Evolutionary conservation across 2,113 vertebrate species (phyloP), one percentile per base, ranked within the genome.

Genomic region (Zapornia atra): DNA sequence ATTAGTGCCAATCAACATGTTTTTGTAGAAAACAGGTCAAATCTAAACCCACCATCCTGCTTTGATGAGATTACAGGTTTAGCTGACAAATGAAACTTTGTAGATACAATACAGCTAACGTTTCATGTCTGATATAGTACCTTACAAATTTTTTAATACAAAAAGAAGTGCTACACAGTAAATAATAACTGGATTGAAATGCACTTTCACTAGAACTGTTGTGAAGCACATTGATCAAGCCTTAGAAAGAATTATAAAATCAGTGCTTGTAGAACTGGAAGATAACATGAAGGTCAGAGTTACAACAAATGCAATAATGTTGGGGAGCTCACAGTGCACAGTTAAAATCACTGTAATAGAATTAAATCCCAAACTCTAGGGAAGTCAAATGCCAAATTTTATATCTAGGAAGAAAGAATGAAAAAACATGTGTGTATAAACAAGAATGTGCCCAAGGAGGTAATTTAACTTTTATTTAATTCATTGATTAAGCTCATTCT

Each of bases 1-100:
- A 96, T 92, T 89, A 89, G 56, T 75, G 86, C 34, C 91, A 96
- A 56, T 91, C 83, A 92, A 51, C 51, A 29, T 57, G 69, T 17
- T 91, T 95, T 92, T 84, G 51, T 25, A 79, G 86, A 88, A 96
- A 95, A 78, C 44, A 89, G 88, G 91, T 95, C 91, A 96, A 75
- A 78, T 42, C 73, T 22, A 91, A 94, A 92, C 33, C 10, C 9
- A 86, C 25, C 86, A 59, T 53, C 91, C 88, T 69, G 57, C 82
- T 90, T 83, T 68, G 83, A 78, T 34, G 89, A 68, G 63, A 78
- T 78, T 53, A 60, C 34, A 59, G 86, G 31, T 92, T 83, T 63
- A 81, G 77, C 56, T 84, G 91, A 83, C 38, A 56, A 48, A 63
- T 54, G 34, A 75, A 92, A 88, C 64, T 54, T 38, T 42, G 64